A percentile compares a stretch with the other conserved stretches of the same genome.
Evolutionary conservation across 2,888 invertebrate genomes (phyloP).

Genomic region (Bombylius major): DNA sequence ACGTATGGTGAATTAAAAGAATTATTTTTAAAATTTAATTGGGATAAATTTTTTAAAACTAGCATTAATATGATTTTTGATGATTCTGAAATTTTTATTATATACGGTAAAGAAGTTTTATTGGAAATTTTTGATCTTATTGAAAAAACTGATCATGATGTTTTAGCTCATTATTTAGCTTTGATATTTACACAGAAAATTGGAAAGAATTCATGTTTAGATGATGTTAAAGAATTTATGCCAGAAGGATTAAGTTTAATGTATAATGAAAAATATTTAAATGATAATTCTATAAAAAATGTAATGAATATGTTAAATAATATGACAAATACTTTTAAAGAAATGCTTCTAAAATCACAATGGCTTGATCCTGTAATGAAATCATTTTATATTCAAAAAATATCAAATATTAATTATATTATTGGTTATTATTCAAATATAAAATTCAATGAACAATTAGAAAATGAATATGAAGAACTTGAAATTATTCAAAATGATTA

Average conservation of each 20-base stretch:
- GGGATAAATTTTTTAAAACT: neutral
- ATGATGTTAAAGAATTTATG: neutral
- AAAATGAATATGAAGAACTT: neutral
- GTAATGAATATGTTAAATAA: neutral
- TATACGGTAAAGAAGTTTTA: neutral
- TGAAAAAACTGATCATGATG: neutral
- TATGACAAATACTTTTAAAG: neutral
- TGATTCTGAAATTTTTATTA: neutral
- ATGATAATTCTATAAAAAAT: neutral
- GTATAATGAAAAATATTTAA: neutral
- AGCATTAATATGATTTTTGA: neutral
- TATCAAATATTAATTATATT: neutral
- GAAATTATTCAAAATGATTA: neutral
- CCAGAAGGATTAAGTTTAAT: conserved; percentile 1
- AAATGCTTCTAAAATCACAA: neutral
- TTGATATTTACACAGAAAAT: neutral
- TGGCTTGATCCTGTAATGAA: neutral
- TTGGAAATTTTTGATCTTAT: neutral
- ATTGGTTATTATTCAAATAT: neutral
- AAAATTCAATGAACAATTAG: neutral
- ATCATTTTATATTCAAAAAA: neutral
- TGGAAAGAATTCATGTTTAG: neutral
- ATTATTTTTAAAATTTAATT: neutral
- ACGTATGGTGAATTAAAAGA: neutral
- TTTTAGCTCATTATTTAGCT: conserved; percentile 4